A percentile compares a stretch with the other conserved stretches of the same genome.
phyloP scores from a whole-genome alignment of 2,797 vertebrate genomes.

The Peromyscus melanophrys region DNA sequence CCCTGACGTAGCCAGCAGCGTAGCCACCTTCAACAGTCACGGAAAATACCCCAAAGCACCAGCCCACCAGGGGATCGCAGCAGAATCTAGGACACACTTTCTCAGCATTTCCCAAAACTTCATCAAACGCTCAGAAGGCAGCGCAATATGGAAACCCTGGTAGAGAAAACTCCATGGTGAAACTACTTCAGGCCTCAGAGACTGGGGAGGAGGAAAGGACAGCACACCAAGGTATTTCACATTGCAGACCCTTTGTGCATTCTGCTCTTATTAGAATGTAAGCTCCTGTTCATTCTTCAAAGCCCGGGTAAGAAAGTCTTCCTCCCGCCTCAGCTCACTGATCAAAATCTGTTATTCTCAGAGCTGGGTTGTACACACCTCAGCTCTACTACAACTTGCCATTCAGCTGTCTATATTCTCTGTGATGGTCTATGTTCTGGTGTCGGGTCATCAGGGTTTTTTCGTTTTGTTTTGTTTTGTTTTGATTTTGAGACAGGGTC shows the following conservation, averaged over 20 bases:
- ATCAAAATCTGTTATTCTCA: neutral
- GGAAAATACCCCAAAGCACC: neutral
- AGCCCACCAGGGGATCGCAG: neutral
- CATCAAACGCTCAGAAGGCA: neutral
- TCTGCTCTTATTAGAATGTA: neutral
- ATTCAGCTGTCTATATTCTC: neutral
- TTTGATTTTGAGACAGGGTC: neutral
- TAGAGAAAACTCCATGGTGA: neutral
- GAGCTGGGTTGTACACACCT: neutral
- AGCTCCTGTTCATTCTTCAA: slow-evolving; percentile 44
- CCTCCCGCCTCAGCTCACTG: neutral
- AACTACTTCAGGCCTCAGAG: neutral
- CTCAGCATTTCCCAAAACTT: neutral
- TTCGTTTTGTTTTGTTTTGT: neutral
- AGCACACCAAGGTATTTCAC: no score
- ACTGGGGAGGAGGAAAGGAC: neutral
- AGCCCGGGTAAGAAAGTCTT: slow-evolving; percentile 5
- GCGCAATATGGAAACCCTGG: neutral
- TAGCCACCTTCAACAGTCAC: neutral
- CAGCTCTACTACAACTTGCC: neutral
- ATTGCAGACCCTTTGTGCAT: neutral
- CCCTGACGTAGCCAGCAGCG: neutral
- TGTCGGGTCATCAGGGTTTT: neutral
- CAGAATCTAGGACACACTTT: neutral
- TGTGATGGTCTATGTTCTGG: neutral